Evolutionary conservation across 2,888 invertebrate species (phyloP), one percentile per base, ranked within the genome.

Genomic region (Luperina nickerlii): DNA sequence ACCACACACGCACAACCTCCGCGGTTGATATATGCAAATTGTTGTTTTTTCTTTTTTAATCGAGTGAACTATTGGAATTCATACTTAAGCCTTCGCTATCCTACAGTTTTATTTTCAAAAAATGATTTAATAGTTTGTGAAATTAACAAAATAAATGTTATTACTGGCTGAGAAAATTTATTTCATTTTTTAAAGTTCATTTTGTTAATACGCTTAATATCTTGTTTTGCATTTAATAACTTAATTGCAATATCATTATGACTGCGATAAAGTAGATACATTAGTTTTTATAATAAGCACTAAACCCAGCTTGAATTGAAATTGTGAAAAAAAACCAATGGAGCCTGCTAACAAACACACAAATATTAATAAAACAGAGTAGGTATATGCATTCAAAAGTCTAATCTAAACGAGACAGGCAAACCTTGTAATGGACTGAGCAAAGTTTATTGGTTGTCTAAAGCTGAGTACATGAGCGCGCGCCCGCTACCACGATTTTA

Each of bases 1-100:
- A 92, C 96, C 96, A 96, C 96, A 96, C 96, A 92, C 96, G 95
- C 94, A 92, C 96, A 94, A 95, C 91, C 92, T 93, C 94, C 92
- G 94, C 88, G 90, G 90, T 90, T 88, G 90, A 91, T 91, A 84
- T 79, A 94, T 94, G 94, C 92, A 94, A 93, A 94, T 93, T 92
- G 72, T 79, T 84, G 42, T 78, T 78, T 82, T 81, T 78, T 67
- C 57, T 71, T 77, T 79, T 84, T 80, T 83, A 81, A 83, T 87
- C 84, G 67, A 86, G 84, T 85, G 80, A 90, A 88, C 89, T 91
- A 88, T 90, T 86, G 83, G 84, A 77, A 77, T 87, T 70, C 87
- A 77, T 85, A 70, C 74, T 84, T 71, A 73, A 77, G 62, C 72
- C 69, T 76, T 66, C 57, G 69, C 77, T 68, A 65, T 63, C 60